These are phyloP conservation scores for Tarsius wallacei DNA, from an alignment of 2,797 vertebrate genomes.

Conservation along the genomic window DNA sequence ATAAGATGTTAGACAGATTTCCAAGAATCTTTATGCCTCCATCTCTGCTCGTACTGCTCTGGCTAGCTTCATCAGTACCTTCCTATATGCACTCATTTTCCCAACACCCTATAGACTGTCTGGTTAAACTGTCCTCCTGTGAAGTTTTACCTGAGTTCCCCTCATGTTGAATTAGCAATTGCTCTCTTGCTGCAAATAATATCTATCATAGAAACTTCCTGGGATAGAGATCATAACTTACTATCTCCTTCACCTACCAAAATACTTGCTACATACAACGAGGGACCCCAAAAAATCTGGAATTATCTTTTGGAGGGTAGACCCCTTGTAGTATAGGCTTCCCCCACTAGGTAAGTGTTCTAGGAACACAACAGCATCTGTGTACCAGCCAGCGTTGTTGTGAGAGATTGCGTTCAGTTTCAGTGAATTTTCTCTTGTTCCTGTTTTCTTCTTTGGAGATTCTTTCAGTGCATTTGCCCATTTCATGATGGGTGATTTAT, in stretches of 20 bases:
- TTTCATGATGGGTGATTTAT: no score
- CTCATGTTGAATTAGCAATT: neutral
- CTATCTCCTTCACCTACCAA: conserved; percentile 37
- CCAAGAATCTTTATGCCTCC: neutral
- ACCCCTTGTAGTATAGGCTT: no score
- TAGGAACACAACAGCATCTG: no score
- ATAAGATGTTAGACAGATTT: conserved; percentile 9
- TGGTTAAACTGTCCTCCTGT: neutral
- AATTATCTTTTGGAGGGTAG: no score
- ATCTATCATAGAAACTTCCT: conserved; percentile 16
- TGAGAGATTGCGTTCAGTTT: no score
- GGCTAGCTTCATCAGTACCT: neutral
- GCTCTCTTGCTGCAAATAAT: conserved; percentile 35
- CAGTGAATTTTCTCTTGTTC: no score
- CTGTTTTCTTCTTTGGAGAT: no score
- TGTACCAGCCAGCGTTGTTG: no score
- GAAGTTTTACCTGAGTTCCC: neutral
- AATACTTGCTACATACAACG: neutral
- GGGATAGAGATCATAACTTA: neutral
- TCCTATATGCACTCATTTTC: neutral
- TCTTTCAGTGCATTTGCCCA: no score
- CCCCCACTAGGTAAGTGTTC: no score
- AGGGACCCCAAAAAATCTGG: no score
- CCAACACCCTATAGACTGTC: neutral
- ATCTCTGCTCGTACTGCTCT: neutral